These are phyloP conservation scores for Hirtodrosophila cameraria DNA, from an alignment of 2,888 invertebrate species.

Conservation along the genomic window DNA sequence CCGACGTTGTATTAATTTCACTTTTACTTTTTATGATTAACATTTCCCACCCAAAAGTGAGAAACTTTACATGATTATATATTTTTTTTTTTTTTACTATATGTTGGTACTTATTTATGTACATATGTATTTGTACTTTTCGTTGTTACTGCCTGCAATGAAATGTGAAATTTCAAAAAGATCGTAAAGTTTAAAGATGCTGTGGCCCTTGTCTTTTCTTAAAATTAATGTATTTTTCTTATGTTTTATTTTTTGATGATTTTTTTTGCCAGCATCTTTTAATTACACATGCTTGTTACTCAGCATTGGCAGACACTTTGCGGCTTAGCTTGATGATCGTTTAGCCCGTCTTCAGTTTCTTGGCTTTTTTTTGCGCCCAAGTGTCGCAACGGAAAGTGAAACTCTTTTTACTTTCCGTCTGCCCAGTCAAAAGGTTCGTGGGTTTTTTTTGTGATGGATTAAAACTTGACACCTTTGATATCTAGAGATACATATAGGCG, in stretches of 20 bases:
- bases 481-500: background rate
- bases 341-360: slow-evolving; percentile 1
- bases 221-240: slow-evolving; percentile 44
- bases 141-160: slow-evolving; percentile 55
- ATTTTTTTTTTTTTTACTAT: slow-evolving; percentile 48
- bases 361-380: slow-evolving; percentile 34
- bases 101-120: no score
- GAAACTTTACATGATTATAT: slow-evolving; percentile 70
- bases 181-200: slow-evolving; percentile 74
- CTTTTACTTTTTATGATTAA: slow-evolving; percentile 78
- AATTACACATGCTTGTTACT: slow-evolving; percentile 67
- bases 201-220: slow-evolving; percentile 43
- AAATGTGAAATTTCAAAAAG: slow-evolving; percentile 75
- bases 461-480: slow-evolving; percentile 16
- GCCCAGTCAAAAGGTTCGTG: slow-evolving; percentile 42
- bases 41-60: slow-evolving; percentile 79
- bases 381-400: slow-evolving; percentile 78
- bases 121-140: slow-evolving; percentile 59
- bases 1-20: slow-evolving; percentile 73
- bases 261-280: slow-evolving; percentile 63
- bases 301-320: slow-evolving; percentile 45
- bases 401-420: slow-evolving; percentile 64
- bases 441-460: slow-evolving; percentile 44
- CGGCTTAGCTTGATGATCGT: slow-evolving; percentile 27
- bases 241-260: slow-evolving; percentile 35